Conservation (phyloP, 2,888 invertebrate genomes). For the Troides oblongomaculatus region DNA sequence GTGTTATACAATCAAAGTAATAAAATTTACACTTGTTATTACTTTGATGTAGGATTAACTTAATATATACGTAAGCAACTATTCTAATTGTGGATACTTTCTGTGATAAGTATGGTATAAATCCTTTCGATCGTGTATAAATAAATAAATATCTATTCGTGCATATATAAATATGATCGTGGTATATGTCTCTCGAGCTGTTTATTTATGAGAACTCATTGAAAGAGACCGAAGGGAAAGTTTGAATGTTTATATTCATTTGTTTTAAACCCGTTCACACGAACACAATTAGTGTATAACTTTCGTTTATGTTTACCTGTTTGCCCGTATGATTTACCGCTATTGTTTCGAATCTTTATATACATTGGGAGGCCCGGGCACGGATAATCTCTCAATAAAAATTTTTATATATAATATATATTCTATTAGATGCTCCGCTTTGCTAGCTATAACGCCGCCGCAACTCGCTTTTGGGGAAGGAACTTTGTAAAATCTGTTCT, state of each 20-base stretch:
- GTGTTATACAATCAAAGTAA: too few species aligned
- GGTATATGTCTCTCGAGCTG: background rate
- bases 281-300: slow-evolving; percentile 12
- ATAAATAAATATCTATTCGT: background rate
- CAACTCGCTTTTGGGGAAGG: too few species aligned
- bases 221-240: slow-evolving; percentile 13
- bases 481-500: too few species aligned
- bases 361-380: background rate
- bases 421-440: background rate
- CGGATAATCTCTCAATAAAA: background rate
- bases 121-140: background rate
- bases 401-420: background rate
- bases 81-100: too few species aligned
- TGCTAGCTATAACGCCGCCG: too few species aligned
- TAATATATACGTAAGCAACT: too few species aligned
- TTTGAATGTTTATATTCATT: slow-evolving; percentile 2
- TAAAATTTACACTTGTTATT: too few species aligned
- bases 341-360: background rate
- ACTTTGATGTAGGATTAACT: too few species aligned
- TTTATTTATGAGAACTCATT: background rate
- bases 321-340: background rate
- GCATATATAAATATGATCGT: background rate
- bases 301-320: slow-evolving; percentile 6
- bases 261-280: slow-evolving; percentile 11
- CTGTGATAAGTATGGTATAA: too few species aligned